Conservation (phyloP, 2,888 invertebrate species). For the Erebia aethiops region DNA sequence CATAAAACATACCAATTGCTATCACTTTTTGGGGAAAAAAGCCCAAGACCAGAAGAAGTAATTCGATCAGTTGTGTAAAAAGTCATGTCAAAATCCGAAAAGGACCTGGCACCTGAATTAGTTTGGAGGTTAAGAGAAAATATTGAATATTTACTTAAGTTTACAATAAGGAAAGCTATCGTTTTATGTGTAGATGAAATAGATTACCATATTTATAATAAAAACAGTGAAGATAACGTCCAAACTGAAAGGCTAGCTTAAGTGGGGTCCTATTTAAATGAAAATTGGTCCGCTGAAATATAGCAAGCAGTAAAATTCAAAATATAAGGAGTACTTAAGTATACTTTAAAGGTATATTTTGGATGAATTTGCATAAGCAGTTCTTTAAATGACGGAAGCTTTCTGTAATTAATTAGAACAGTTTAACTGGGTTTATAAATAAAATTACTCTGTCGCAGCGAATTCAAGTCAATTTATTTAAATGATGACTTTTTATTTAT, state of each 20-base stretch:
- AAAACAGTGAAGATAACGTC: constrained; percentile 30
- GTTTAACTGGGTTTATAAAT: constrained; percentile 11
- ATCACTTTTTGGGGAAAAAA: background rate
- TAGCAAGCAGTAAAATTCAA: constrained; percentile 32
- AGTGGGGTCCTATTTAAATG: constrained; percentile 34
- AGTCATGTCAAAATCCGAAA: too few species aligned
- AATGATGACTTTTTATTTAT: background rate
- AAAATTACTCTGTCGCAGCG: background rate
- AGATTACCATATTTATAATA: constrained; percentile 35
- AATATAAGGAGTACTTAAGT: constrained; percentile 21
- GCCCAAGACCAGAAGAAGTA: too few species aligned
- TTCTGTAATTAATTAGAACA: constrained; percentile 15
- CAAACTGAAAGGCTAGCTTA: constrained; percentile 31
- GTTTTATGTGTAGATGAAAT: constrained; percentile 22
- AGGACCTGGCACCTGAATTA: too few species aligned
- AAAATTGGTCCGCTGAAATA: constrained; percentile 33
- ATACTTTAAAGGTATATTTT: constrained; percentile 18
- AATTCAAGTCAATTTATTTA: background rate
- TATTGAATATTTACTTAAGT: too few species aligned
- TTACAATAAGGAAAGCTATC: too few species aligned
- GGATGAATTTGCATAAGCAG: constrained; percentile 13
- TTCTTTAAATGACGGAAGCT: constrained; percentile 13
- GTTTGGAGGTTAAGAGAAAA: too few species aligned
- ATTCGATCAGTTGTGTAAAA: too few species aligned
- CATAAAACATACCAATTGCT: too few species aligned